Conservation (phyloP, 2,113 vertebrate genomes). For the Mellivora capensis region DNA sequence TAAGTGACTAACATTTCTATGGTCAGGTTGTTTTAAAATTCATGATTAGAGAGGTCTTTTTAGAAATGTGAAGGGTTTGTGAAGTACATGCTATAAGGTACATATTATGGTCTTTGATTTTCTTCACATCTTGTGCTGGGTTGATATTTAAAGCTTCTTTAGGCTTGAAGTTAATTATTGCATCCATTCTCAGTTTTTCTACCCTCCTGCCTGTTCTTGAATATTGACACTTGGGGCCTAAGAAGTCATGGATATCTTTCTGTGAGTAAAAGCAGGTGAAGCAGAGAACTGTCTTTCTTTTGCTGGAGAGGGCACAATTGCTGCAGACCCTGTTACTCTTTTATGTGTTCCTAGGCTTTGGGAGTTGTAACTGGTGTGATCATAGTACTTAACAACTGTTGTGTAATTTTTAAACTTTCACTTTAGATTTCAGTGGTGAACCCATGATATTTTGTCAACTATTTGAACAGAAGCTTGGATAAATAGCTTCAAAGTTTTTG, state of each 20-base stretch:
- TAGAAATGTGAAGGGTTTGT: conserved; percentile 1
- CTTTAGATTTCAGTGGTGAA: background rate
- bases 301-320: background rate
- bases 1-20: background rate
- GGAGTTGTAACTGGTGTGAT: background rate
- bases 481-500: conserved; percentile 20
- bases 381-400: background rate
- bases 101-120: background rate
- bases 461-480: background rate
- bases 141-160: background rate
- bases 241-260: background rate
- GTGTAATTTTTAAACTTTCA: conserved; percentile 7
- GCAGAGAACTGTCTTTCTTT: background rate
- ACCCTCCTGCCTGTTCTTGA: background rate
- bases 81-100: background rate
- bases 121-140: background rate
- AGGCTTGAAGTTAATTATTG: conserved; percentile 15
- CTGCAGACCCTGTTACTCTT: background rate
- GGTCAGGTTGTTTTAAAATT: conserved; percentile 1
- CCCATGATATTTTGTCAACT: background rate
- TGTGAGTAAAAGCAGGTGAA: conserved; percentile 16
- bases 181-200: conserved; percentile 23
- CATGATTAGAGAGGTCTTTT: background rate
- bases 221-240: background rate
- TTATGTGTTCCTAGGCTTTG: background rate